phyloP scores from a whole-genome alignment of 1,140 invertebrate species.

The silkworm (Bombyx mori) region ASM3026992v2 NC_085124.1:3308001-3308500 shows the following conservation, averaged over 20 bases:
- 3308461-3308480: too few relatives aligned
- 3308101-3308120: constrained; percentile 45
- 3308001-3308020: not conserved
- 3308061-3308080: not conserved
- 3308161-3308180: constrained; percentile 9
- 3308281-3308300: constrained; percentile 5
- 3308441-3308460: constrained; percentile 1
- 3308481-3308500: too few relatives aligned
- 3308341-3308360: constrained; percentile 3
- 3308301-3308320: constrained; percentile 24
- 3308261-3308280: constrained; percentile 3
- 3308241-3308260: constrained; percentile 15
- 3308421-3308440: constrained; percentile 37
- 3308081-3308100: constrained; percentile 26
- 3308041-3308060: not conserved
- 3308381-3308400: constrained; percentile 9
- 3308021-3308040: not conserved
- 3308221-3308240: constrained; percentile 43
- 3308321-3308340: constrained; percentile 32
- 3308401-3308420: constrained; percentile 18
- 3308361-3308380: constrained; percentile 1
- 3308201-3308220: constrained; percentile 20
- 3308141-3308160: constrained; percentile 26
- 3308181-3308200: constrained; percentile 11
- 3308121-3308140: constrained; percentile 58